Conservation (phyloP, 2,113 vertebrate species). For the Ahaetulla prasina region DNA sequence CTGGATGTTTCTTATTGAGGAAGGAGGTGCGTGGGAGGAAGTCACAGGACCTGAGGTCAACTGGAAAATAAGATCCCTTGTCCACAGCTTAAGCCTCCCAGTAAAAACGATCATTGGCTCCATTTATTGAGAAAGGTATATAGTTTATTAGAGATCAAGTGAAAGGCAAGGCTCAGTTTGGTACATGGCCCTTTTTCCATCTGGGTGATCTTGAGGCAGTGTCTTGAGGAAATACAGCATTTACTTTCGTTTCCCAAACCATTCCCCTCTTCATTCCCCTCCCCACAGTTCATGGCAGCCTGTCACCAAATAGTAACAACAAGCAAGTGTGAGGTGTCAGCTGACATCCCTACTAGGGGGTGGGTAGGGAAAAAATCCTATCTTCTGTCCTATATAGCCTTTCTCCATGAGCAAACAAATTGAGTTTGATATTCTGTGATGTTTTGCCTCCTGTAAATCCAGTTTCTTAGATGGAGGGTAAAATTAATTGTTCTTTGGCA, state of each 20-base stretch:
- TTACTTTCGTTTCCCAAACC: neutral
- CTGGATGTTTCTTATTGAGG: slow-evolving; percentile 24
- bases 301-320: neutral
- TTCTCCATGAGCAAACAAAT: neutral
- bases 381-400: fast-evolving
- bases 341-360: neutral
- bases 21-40: slow-evolving; percentile 10
- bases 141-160: too few species aligned
- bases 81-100: neutral
- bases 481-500: neutral
- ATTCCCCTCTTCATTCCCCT: neutral
- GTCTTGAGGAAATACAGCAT: neutral
- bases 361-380: neutral
- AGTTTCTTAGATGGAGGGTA: neutral
- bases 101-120: neutral
- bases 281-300: neutral
- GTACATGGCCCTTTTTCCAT: neutral
- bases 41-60: neutral
- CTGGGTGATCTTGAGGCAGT: neutral
- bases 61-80: neutral
- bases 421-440: neutral
- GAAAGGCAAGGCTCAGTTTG: neutral
- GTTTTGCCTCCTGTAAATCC: neutral
- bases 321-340: neutral
- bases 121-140: neutral